Evolutionary conservation across 2,797 vertebrate genomes (phyloP).

Genomic region (Spheniscus humboldti): DNA sequence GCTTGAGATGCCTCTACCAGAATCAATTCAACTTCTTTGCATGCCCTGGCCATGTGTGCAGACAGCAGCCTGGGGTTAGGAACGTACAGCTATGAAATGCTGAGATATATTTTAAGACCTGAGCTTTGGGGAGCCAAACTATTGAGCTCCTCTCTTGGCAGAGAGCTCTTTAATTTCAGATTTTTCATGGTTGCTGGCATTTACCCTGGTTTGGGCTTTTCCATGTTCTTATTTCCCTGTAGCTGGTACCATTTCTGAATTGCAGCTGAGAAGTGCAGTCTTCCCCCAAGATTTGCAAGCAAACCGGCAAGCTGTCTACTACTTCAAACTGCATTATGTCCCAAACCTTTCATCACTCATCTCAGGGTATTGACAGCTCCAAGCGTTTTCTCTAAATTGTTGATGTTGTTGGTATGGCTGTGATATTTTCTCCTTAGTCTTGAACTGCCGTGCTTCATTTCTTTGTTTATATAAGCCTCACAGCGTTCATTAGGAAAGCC

Average conservation of each 20-base stretch:
- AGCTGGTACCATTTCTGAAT: not conserved
- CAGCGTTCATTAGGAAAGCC: constrained; percentile 20
- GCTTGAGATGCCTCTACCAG: not conserved
- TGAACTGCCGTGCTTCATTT: not conserved
- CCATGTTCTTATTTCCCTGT: not conserved
- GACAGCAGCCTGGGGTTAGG: not conserved
- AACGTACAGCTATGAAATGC: not conserved
- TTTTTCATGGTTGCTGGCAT: not conserved
- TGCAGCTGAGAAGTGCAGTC: not conserved
- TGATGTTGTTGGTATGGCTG: constrained; percentile 51
- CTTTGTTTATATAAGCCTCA: constrained; percentile 36
- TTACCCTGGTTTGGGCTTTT: constrained; percentile 8
- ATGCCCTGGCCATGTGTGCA: not conserved
- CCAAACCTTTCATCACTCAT: constrained; percentile 55
- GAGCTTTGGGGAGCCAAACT: not conserved
- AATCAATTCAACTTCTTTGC: not conserved
- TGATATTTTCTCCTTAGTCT: constrained; percentile 28
- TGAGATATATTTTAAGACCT: constrained; percentile 2
- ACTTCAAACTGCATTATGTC: constrained; percentile 18
- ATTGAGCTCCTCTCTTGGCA: constrained; percentile 22
- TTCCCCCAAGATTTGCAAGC: not conserved
- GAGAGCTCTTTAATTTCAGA: not conserved
- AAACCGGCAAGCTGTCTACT: not conserved
- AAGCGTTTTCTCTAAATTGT: constrained; percentile 53
- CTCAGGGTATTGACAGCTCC: constrained; percentile 50